Conservation (phyloP, 2,113 vertebrate genomes). For the Nanorana parkeri region DNA sequence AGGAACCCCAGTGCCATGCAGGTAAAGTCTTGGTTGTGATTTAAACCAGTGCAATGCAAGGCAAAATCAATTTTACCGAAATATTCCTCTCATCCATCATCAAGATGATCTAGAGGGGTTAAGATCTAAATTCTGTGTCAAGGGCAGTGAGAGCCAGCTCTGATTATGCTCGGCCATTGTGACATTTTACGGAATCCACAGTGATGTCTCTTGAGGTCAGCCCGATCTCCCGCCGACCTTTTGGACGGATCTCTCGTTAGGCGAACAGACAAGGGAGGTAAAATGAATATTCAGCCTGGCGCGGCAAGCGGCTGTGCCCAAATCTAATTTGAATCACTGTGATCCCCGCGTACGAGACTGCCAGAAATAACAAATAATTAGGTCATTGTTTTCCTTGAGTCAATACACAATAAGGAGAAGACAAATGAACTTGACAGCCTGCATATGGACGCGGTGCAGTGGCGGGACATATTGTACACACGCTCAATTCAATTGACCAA, state of each 20-base stretch:
- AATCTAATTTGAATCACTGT: conserved; percentile 10
- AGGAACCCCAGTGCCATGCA: too few relatives aligned
- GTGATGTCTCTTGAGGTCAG: conserved; percentile 24
- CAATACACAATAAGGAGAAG: background rate
- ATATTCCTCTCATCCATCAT: too few relatives aligned
- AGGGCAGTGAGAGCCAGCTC: background rate
- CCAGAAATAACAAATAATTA: conserved; percentile 15
- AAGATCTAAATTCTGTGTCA: too few relatives aligned
- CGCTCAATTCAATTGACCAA: background rate
- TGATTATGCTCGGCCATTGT: background rate
- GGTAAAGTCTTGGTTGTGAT: too few relatives aligned
- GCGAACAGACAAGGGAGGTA: conserved; percentile 29
- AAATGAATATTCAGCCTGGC: conserved; percentile 12
- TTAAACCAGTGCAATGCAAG: too few relatives aligned
- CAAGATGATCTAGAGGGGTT: too few relatives aligned
- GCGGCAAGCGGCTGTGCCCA: background rate
- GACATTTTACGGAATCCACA: conserved; percentile 4
- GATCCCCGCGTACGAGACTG: background rate
- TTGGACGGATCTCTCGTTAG: conserved; percentile 25
- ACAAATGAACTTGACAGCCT: background rate
- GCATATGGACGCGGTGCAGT: background rate
- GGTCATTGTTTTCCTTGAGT: conserved; percentile 33
- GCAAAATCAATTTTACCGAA: too few relatives aligned
- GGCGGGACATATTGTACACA: background rate
- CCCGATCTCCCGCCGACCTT: background rate